These are phyloP conservation scores for Clarias pachynema DNA, from an alignment of 2,797 vertebrate genomes.

Conservation along the genomic window DNA sequence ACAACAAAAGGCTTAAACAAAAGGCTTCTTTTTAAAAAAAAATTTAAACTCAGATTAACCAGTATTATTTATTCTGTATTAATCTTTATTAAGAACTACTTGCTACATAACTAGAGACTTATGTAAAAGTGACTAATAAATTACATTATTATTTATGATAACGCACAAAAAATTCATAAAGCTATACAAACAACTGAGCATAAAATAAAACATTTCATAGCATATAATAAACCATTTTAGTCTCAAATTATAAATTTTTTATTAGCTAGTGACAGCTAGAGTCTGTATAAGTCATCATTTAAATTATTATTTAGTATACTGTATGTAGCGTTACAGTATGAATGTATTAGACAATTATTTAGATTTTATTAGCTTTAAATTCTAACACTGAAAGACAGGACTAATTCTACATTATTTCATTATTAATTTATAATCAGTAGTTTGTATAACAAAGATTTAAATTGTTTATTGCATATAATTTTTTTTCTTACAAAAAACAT, in stretches of 20 bases:
- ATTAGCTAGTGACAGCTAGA: not conserved
- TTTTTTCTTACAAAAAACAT: not conserved
- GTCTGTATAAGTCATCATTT: not conserved
- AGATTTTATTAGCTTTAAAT: not conserved
- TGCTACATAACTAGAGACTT: not conserved
- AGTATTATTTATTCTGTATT: not conserved
- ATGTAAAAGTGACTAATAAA: not conserved
- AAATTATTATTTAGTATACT: not conserved
- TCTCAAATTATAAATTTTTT: too few relatives aligned
- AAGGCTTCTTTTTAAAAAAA: not conserved
- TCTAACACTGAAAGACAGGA: not conserved
- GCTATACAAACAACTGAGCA: not conserved
- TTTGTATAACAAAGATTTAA: not conserved
- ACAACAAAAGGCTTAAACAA: too few relatives aligned
- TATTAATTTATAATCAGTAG: not conserved
- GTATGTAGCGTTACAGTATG: not conserved
- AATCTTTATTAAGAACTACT: not conserved
- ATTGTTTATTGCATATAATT: not conserved
- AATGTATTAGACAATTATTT: not conserved
- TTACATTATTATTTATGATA: not conserved
- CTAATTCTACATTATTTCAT: not conserved
- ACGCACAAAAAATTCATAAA: not conserved
- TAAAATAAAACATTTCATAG: not conserved
- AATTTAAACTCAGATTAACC: not conserved
- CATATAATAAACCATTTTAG: too few relatives aligned